Evolutionary conservation across 2,113 vertebrate genomes (phyloP).

Genomic region (Xiphorhynchus elegans): DNA sequence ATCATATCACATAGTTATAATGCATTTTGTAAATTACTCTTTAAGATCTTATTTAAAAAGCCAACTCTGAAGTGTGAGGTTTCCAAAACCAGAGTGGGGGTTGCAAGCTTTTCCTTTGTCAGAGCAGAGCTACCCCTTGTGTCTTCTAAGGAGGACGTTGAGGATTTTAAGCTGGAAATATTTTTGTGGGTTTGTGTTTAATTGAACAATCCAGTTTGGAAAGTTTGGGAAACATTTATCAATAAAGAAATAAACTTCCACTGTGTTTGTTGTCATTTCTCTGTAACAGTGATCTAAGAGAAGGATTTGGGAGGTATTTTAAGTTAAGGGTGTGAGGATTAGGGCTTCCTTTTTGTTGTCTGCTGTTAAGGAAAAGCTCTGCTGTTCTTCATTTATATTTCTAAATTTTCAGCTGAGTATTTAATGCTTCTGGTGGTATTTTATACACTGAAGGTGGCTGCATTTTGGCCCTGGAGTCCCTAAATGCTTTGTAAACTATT

Average conservation of each 20-base stretch:
- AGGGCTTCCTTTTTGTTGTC: not conserved
- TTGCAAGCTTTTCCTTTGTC: constrained; percentile 60
- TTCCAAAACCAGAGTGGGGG: constrained; percentile 64
- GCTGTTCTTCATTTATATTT: not conserved
- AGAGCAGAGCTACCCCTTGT: constrained; percentile 41
- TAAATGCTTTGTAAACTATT: not conserved
- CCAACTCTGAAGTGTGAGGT: constrained; percentile 52
- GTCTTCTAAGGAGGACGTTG: constrained; percentile 37
- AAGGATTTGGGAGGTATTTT: not conserved
- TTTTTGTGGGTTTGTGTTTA: constrained; percentile 77
- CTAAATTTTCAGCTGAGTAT: accelerated
- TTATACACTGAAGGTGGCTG: accelerated
- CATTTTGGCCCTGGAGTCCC: accelerated
- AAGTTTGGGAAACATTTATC: constrained; percentile 73
- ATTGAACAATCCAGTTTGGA: constrained; percentile 70
- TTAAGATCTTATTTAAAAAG: constrained; percentile 71
- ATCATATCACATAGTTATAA: constrained; percentile 63
- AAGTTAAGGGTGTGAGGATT: accelerated
- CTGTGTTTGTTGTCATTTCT: not conserved
- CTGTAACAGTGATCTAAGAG: accelerated
- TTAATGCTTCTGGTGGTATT: not conserved
- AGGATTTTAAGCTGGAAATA: constrained; percentile 49
- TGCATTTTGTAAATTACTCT: constrained; percentile 76
- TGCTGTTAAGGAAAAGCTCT: not conserved
- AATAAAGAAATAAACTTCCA: constrained; percentile 74